Conservation (phyloP, 2,113 vertebrate genomes). For the Hippocampus abdominalis region DNA sequence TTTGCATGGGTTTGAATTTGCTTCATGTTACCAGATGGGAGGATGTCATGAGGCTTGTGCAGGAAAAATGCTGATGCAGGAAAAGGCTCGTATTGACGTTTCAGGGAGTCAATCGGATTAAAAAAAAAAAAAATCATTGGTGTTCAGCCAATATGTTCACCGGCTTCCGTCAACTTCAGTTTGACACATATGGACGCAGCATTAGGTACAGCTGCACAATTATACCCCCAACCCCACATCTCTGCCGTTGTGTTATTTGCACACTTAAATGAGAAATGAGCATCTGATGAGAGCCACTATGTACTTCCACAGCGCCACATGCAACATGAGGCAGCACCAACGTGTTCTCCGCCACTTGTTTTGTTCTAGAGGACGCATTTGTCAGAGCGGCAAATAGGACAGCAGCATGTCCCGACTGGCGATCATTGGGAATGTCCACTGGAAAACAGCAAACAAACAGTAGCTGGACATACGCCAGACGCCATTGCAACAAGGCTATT, state of each 20-base stretch:
- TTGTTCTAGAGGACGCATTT: background rate
- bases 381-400: background rate
- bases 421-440: background rate
- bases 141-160: background rate
- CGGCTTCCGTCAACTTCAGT: slow-evolving; percentile 7
- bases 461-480: no score
- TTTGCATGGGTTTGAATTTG: background rate
- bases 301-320: no score
- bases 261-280: background rate
- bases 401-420: background rate
- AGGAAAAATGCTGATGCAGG: background rate
- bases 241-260: background rate
- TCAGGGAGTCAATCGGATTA: background rate
- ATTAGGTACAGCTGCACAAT: background rate
- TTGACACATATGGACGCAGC: background rate
- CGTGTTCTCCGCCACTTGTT: no score
- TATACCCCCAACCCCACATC: background rate
- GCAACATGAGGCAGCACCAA: background rate
- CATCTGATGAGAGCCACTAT: background rate
- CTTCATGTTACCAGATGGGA: background rate
- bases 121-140: background rate
- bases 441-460: no score
- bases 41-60: background rate
- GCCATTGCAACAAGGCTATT: no score
- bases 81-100: background rate